Conservation (phyloP, 2,113 vertebrate species). For the Vulpes lagopus region DNA sequence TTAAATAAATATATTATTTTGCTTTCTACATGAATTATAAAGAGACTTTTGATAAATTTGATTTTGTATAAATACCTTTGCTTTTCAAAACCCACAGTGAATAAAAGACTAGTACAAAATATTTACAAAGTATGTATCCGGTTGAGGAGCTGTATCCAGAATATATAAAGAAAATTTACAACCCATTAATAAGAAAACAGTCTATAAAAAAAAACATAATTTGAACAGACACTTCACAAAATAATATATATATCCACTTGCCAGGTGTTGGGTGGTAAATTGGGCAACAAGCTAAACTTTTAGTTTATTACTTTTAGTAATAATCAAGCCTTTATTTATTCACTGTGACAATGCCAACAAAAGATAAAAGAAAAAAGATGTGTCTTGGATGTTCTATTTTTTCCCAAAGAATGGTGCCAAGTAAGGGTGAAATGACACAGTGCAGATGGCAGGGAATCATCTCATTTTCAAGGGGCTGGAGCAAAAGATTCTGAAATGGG, state of each 20-base stretch:
- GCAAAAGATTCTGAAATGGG: neutral
- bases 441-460: neutral
- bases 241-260: neutral
- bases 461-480: neutral
- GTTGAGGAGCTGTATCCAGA: neutral
- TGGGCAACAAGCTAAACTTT: neutral
- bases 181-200: neutral
- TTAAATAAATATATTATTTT: neutral
- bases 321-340: neutral
- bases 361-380: neutral
- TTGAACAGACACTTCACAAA: neutral
- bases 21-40: neutral
- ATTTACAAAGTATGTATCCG: neutral
- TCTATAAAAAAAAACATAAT: neutral
- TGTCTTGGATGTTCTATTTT: neutral
- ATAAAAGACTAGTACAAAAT: neutral
- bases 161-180: neutral
- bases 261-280: neutral
- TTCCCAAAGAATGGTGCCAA: neutral
- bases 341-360: neutral
- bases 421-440: neutral
- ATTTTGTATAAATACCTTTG: neutral
- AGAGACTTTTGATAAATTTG: neutral
- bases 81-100: neutral
- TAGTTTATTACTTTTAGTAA: too few relatives aligned